Conservation (phyloP, 1,140 invertebrate species). For the Fopius arisanus region DNA sequence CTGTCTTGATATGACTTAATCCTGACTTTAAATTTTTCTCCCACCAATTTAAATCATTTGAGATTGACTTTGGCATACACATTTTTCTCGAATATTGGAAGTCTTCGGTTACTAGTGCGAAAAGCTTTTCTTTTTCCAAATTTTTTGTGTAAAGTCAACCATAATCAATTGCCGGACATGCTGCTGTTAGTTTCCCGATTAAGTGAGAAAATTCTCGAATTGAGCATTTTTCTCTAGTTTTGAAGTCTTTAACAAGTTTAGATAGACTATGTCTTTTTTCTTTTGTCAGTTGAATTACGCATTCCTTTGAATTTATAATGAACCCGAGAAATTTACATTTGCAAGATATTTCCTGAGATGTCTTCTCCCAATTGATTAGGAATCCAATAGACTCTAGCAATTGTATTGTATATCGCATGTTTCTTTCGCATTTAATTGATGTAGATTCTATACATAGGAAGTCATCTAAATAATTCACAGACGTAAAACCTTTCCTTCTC, state of each 20-base stretch:
- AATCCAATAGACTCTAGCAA: slow-evolving; percentile 2
- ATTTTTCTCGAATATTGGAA: not conserved
- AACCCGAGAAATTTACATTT: not conserved
- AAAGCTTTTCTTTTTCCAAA: slow-evolving; percentile 9
- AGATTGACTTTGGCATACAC: not conserved
- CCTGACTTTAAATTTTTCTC: not conserved
- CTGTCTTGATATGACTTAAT: not conserved
- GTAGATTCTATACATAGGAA: not conserved
- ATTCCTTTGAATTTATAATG: not conserved
- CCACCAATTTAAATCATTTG: slow-evolving; percentile 11
- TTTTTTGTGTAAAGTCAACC: not conserved
- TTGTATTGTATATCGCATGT: not conserved
- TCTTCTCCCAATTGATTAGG: not conserved
- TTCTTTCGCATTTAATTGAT: not conserved
- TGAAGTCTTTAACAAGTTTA: not conserved
- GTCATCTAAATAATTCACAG: slow-evolving; percentile 15
- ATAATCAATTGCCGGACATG: slow-evolving; percentile 18
- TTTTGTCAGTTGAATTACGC: not conserved
- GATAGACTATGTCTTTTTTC: not conserved
- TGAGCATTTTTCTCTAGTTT: not conserved
- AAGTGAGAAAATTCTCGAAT: not conserved
- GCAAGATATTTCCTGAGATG: not conserved
- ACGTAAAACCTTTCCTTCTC: not conserved
- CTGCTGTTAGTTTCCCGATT: not conserved
- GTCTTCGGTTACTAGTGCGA: not conserved